These are phyloP conservation scores for Pissodes strobi DNA, from an alignment of 1,140 invertebrate species.

Conservation along the genomic window DNA sequence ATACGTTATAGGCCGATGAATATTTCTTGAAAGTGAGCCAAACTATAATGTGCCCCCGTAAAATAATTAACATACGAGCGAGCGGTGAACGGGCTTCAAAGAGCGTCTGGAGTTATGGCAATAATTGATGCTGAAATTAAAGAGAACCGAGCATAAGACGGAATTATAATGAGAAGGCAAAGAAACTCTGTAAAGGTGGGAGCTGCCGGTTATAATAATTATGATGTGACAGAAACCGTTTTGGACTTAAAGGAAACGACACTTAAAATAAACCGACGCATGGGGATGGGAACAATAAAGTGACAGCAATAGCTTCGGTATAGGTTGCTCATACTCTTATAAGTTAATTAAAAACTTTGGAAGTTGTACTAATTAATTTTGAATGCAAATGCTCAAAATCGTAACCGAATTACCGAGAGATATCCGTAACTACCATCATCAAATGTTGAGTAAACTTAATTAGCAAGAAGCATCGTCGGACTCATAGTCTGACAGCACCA, in stretches of 20 bases:
- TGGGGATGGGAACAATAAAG: no score
- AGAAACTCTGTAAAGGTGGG: conserved; percentile 6
- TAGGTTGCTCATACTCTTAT: no score
- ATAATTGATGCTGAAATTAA: conserved; percentile 37
- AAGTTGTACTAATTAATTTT: no score
- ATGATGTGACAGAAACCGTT: conserved; percentile 21
- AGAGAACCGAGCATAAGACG: conserved; percentile 29
- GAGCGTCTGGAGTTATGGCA: conserved; percentile 30
- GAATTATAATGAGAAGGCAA: conserved; percentile 30
- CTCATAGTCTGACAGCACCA: no score
- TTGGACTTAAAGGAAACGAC: background rate
- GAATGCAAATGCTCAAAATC: no score
- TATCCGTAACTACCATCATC: no score
- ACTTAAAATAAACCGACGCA: background rate
- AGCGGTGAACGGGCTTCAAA: conserved; percentile 16
- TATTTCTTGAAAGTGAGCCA: conserved; percentile 31
- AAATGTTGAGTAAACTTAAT: no score
- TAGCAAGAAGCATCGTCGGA: no score
- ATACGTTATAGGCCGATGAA: background rate
- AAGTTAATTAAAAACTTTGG: no score
- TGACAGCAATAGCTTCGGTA: no score
- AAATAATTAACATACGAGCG: conserved; percentile 33
- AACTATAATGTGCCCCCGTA: conserved; percentile 20
- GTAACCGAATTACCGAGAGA: no score
- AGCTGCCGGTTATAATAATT: conserved; percentile 26